These are phyloP conservation scores for Metallyticus violacea DNA, from an alignment of 2,888 invertebrate genomes.

Conservation along the genomic window DNA sequence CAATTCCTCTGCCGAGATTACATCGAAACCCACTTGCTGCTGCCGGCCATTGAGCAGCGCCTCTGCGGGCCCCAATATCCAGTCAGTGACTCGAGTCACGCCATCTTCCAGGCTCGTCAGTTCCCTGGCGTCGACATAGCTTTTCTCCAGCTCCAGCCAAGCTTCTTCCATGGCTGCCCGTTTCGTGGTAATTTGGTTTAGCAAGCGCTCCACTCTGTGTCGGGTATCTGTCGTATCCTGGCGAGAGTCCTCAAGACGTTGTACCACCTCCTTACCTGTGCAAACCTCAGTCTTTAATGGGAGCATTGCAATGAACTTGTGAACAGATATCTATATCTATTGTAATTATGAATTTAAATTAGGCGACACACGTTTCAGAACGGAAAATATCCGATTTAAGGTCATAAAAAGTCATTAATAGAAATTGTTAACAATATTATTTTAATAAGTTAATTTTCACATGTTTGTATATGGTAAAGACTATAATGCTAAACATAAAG, in stretches of 20 bases:
- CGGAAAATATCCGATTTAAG: too few species aligned
- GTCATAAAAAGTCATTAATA: too few species aligned
- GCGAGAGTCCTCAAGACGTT: constrained; percentile 47
- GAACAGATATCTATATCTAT: too few species aligned
- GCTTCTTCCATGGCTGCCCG: constrained; percentile 55
- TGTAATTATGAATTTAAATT: too few species aligned
- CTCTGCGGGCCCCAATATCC: constrained; percentile 76
- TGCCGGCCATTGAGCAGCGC: constrained; percentile 63
- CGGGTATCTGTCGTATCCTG: constrained; percentile 62
- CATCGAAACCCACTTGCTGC: constrained; percentile 69
- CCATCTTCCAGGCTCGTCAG: constrained; percentile 19
- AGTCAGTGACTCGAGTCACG: constrained; percentile 61
- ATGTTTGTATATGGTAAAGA: too few species aligned
- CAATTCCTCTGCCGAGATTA: constrained; percentile 67
- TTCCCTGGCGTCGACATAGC: constrained; percentile 55
- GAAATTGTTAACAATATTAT: too few species aligned
- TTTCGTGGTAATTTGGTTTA: constrained; percentile 49
- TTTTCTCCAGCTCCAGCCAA: constrained; percentile 59
- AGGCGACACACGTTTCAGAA: too few species aligned
- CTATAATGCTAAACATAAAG: too few species aligned
- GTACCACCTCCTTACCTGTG: constrained; percentile 47
- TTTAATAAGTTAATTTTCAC: too few species aligned
- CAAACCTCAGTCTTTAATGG: constrained; percentile 1
- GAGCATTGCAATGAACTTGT: too few species aligned
- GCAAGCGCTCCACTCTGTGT: constrained; percentile 54